phyloP scores from a whole-genome alignment of 53 echinoderm and acorn worm genomes.

The Astropecten irregularis region DNA sequence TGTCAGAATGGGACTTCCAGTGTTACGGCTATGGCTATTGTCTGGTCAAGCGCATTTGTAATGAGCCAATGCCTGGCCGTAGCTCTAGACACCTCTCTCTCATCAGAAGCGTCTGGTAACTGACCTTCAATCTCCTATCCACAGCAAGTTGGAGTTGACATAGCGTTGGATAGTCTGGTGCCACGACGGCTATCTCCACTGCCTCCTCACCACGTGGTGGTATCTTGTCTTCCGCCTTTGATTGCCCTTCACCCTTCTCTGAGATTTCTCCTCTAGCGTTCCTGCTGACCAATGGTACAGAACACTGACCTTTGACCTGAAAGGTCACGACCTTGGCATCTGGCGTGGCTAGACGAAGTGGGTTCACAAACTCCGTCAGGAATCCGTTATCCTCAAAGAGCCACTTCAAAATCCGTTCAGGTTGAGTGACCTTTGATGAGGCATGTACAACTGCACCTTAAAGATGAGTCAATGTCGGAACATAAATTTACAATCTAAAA shows the following conservation, averaged over 20 bases:
- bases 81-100: too few relatives aligned
- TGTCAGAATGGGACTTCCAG: too few relatives aligned
- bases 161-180: conserved; percentile 39
- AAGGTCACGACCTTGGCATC: conserved; percentile 26
- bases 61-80: too few relatives aligned
- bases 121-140: conserved; percentile 32
- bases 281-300: not conserved
- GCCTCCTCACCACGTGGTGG: not conserved
- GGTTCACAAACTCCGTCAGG: not conserved
- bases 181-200: conserved; percentile 19
- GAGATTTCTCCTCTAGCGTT: not conserved
- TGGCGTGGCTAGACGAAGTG: conserved; percentile 1
- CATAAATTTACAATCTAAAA: too few relatives aligned
- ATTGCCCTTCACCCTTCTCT: not conserved
- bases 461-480: too few relatives aligned
- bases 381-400: conserved; percentile 28
- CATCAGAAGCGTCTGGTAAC: not conserved
- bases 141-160: conserved; percentile 39
- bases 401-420: not conserved
- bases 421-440: not conserved
- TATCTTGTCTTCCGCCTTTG: not conserved
- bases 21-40: too few relatives aligned
- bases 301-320: conserved; percentile 17
- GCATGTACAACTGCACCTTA: not conserved
- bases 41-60: too few relatives aligned